phyloP scores from a whole-genome alignment of 2,888 invertebrate genomes.

The Lomographa bimaculata region DNA sequence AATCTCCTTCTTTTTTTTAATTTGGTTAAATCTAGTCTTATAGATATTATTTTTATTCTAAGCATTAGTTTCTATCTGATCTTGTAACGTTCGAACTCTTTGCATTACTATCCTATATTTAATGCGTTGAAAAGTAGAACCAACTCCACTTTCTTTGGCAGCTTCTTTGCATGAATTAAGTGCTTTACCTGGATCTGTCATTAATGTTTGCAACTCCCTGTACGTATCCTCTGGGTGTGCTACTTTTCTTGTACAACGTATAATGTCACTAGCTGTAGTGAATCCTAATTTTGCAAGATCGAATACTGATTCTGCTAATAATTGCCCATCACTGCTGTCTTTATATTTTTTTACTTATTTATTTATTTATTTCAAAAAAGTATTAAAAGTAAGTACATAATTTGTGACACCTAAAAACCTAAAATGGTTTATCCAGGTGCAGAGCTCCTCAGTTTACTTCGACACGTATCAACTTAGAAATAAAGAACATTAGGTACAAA shows the following conservation, averaged over 20 bases:
- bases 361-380: too few relatives aligned
- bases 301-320: conserved; percentile 36
- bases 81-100: conserved; percentile 19
- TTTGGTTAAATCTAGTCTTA: too few relatives aligned
- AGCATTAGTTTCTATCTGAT: conserved; percentile 32
- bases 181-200: conserved; percentile 30
- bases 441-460: too few relatives aligned
- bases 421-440: too few relatives aligned
- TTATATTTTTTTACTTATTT: conserved; percentile 28
- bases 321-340: conserved; percentile 26
- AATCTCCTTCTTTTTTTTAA: too few relatives aligned
- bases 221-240: conserved; percentile 35
- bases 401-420: too few relatives aligned
- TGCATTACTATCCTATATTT: conserved; percentile 33
- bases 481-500: too few relatives aligned
- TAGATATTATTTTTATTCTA: too few relatives aligned
- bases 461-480: too few relatives aligned
- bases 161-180: conserved; percentile 23
- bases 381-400: too few relatives aligned
- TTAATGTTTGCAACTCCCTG: conserved; percentile 23
- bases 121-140: conserved; percentile 36
- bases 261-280: conserved; percentile 11
- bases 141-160: conserved; percentile 28
- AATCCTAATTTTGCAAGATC: conserved; percentile 28
- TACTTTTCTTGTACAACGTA: conserved; percentile 27